Base-by-base conservation (phyloP, 2,113 vertebrate genomes). In the Planiliza haematocheilus region DNA sequence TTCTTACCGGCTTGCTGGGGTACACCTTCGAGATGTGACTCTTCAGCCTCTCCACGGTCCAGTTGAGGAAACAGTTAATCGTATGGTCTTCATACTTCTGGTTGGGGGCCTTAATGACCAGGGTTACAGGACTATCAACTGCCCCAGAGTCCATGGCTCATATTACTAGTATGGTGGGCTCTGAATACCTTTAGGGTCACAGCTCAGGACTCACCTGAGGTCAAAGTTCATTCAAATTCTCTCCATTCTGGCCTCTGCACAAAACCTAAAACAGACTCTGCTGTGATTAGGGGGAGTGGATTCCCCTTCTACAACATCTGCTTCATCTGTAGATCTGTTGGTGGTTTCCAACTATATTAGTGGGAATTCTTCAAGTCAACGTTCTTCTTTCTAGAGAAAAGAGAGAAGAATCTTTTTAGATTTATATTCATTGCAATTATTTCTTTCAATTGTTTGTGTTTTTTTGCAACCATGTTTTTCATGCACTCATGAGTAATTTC, bases 61-160 rank as follows among this genome's bases (percentile, higher is more conserved):
- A 99, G 89, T 96, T 93, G 80, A 96, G 92, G 84, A 95, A 97
- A 91, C 97, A 99, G 93, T 90, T 95, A 76, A 99, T 93, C 68
- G 96, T 96, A 93, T 97, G 97, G 91, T 99, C 97, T 58, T 95
- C 94, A 89, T 97, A 97, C 18, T 96, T 99, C 94, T 98, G 96
- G 90, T 99, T 98, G 82, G 97, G 97, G 17, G 97, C 95, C 84
- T 96, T 97, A 65, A 99, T 96, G 88, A 99, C 91, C 81, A 99
- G 92, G 57, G 95, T 99, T 76, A 98, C 95, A 7, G 96, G 95
- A 84, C 86, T 92, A 77, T 95, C 95, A 88, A 93, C 88, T 57
- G 88, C 90, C 55, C 92, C 91, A 45, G 93, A 93, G 77, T 95
- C 95, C 95, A 96, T 96, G 84, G 85, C 82, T 90, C 92, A 93